These are phyloP conservation scores for Pseudochromis fuscus DNA, from an alignment of 2,797 vertebrate genomes.

Conservation along the genomic window DNA sequence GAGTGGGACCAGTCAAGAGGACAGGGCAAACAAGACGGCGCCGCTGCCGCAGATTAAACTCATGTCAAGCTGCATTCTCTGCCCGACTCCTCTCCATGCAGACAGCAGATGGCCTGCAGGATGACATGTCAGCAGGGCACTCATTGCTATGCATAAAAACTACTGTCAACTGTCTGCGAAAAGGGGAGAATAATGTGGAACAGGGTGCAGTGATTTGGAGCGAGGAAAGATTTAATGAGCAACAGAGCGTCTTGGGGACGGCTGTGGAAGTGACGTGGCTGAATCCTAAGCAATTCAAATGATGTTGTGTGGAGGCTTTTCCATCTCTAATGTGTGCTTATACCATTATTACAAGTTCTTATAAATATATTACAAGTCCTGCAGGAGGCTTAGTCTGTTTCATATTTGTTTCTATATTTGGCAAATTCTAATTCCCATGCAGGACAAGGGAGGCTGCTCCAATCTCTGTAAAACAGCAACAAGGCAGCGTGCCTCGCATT, in stretches of 20 bases:
- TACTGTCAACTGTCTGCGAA: constrained; percentile 47
- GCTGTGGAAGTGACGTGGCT: constrained; percentile 16
- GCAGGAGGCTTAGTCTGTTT: constrained; percentile 53
- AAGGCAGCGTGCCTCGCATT: constrained; percentile 45
- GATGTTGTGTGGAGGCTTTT: constrained; percentile 24
- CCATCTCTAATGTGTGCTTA: constrained; percentile 21
- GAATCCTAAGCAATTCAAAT: constrained; percentile 54
- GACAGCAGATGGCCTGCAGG: constrained; percentile 66
- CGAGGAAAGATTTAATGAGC: constrained; percentile 37
- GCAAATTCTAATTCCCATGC: constrained; percentile 57
- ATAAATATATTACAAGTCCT: constrained; percentile 47
- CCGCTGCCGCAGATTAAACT: constrained; percentile 56
- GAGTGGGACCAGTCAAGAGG: constrained; percentile 37
- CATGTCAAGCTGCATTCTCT: constrained; percentile 46
- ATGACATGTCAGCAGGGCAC: constrained; percentile 68
- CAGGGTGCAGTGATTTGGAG: constrained; percentile 10
- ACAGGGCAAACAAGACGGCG: constrained; percentile 34
- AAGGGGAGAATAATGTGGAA: constrained; percentile 26
- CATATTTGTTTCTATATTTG: constrained; percentile 73
- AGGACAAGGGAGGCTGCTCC: constrained; percentile 38
- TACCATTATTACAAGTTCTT: constrained; percentile 41
- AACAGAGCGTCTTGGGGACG: constrained; percentile 26
- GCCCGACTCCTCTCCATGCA: constrained; percentile 13
- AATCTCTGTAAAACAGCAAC: constrained; percentile 59
- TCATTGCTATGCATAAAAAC: constrained; percentile 62